Evolutionary conservation across 2,797 vertebrate species (phyloP).

Genomic region (Diplodus sargus): DNA sequence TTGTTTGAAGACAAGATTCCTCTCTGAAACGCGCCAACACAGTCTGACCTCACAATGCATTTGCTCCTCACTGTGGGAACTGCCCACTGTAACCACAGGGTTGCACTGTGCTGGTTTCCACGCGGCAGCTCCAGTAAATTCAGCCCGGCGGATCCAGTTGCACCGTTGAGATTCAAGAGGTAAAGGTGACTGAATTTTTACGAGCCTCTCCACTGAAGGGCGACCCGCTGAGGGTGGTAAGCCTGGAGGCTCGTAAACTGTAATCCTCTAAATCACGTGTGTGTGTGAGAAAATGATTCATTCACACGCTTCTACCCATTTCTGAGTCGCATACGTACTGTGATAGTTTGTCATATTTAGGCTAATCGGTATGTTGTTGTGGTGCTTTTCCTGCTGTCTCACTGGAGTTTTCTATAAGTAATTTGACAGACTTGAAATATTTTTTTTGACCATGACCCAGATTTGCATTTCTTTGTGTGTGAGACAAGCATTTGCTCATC

Average conservation of each 20-base stretch:
- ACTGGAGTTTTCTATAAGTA: no score
- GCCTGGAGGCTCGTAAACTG: not conserved
- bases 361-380: not conserved
- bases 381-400: not conserved
- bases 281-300: slow-evolving; percentile 15
- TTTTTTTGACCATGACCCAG: not conserved
- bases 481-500: not conserved
- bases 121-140: slow-evolving; percentile 30
- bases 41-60: not conserved
- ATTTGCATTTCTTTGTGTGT: not conserved
- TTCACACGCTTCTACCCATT: not conserved
- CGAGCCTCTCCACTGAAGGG: slow-evolving; percentile 20
- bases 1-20: not conserved
- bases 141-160: slow-evolving; percentile 9
- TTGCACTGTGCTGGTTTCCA: not conserved
- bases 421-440: not conserved
- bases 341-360: not conserved
- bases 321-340: not conserved
- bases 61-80: not conserved
- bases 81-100: not conserved
- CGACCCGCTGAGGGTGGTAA: slow-evolving; percentile 16
- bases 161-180: slow-evolving; percentile 39
- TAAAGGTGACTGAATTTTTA: slow-evolving; percentile 38
- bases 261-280: slow-evolving; percentile 14
- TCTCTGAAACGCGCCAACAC: not conserved